Percentiles rank a stretch among this genome's conserved stretches.
phyloP scores from a whole-genome alignment of 2,888 invertebrate genomes.

The Marasmarcha lunaedactyla region DNA sequence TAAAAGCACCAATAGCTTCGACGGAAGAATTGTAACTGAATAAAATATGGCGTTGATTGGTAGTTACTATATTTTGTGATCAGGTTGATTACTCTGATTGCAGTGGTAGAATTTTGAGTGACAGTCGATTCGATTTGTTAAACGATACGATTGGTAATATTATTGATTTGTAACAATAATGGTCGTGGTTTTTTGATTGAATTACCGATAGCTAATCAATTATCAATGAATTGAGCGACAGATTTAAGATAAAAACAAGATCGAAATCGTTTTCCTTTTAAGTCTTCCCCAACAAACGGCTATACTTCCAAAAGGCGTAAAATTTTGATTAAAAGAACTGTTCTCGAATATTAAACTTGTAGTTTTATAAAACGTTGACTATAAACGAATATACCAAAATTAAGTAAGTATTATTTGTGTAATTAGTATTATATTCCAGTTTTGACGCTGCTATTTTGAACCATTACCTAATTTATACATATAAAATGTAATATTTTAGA shows the following conservation, averaged over 20 bases:
- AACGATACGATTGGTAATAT: too few species aligned
- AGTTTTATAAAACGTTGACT: background rate
- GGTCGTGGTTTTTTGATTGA: too few species aligned
- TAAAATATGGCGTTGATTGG: slow-evolving; percentile 27
- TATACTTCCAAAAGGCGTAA: slow-evolving; percentile 17
- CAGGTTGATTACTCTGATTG: too few species aligned
- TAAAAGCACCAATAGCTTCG: slow-evolving; percentile 64
- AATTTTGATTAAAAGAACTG: slow-evolving; percentile 22
- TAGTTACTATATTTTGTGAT: too few species aligned
- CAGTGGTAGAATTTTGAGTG: too few species aligned
- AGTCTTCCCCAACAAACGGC: slow-evolving; percentile 20
- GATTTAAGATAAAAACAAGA: background rate
- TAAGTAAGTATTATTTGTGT: slow-evolving; percentile 17
- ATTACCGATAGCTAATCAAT: too few species aligned
- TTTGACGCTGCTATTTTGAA: slow-evolving; percentile 55
- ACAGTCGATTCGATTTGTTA: too few species aligned
- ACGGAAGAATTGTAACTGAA: slow-evolving; percentile 61
- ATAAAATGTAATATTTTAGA: slow-evolving; percentile 38
- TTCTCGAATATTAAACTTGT: slow-evolving; percentile 34
- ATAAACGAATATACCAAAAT: slow-evolving; percentile 18
- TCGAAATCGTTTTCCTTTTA: background rate
- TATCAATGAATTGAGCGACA: too few species aligned
- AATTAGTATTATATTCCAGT: slow-evolving; percentile 16
- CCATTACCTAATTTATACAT: slow-evolving; percentile 41
- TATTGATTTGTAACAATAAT: too few species aligned